Conservation (phyloP, 2,888 invertebrate genomes). For the Abrostola triplasia region DNA sequence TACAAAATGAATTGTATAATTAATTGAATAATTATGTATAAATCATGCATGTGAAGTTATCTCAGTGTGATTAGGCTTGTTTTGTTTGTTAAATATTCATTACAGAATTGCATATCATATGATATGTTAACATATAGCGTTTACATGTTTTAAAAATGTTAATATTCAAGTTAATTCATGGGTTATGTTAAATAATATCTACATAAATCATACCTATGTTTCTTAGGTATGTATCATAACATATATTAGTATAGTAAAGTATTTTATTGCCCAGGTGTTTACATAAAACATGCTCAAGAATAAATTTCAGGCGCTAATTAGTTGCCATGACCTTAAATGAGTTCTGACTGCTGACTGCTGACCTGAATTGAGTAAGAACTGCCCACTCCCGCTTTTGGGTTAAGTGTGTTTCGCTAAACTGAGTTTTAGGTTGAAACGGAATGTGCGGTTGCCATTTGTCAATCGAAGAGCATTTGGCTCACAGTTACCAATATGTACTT, state of each 20-base stretch:
- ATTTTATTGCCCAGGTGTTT: constrained; percentile 26
- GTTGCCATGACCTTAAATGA: constrained; percentile 16
- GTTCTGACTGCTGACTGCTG: neutral
- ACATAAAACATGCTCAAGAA: constrained; percentile 26
- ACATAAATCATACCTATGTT: too few relatives aligned
- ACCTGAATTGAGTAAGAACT: neutral
- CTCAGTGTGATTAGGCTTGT: constrained; percentile 37
- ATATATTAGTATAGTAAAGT: constrained; percentile 4
- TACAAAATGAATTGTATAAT: constrained; percentile 53
- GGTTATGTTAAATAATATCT: neutral
- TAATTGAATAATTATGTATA: constrained; percentile 51
- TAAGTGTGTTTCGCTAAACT: neutral
- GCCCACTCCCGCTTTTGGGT: neutral
- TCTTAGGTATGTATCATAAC: too few relatives aligned
- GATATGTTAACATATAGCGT: neutral
- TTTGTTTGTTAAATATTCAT: constrained; percentile 43
- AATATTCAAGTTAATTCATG: neutral
- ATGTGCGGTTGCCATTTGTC: too few relatives aligned
- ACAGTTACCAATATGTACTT: too few relatives aligned
- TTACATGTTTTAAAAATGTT: constrained; percentile 2
- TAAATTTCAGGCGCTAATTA: constrained; percentile 28
- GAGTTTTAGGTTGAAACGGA: too few relatives aligned
- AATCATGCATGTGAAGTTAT: constrained; percentile 43
- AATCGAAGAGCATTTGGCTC: too few relatives aligned
- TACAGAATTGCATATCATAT: constrained; percentile 42